These are phyloP conservation scores for Acanthoscelides obtectus DNA, from an alignment of 2,888 invertebrate genomes.

Conservation along the genomic window DNA sequence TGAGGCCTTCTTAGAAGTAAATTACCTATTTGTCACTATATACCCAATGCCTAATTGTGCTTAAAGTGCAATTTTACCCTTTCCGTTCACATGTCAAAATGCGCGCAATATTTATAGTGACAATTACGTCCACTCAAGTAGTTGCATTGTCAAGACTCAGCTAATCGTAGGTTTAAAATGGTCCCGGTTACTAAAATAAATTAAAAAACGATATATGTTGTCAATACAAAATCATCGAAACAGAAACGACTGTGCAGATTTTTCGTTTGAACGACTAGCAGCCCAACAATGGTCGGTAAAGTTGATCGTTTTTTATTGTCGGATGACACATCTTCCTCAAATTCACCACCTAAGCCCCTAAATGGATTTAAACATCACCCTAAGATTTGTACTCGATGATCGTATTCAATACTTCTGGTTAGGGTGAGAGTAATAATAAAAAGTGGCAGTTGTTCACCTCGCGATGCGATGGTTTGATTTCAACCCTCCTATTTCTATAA, in stretches of 20 bases:
- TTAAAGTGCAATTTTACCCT: slow-evolving; percentile 6
- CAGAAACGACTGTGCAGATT: slow-evolving; percentile 23
- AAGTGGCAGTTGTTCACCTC: slow-evolving; percentile 41
- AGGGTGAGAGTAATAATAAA: slow-evolving; percentile 42
- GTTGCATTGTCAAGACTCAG: not conserved
- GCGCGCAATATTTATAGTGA: not conserved
- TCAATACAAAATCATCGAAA: slow-evolving; percentile 18
- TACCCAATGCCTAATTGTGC: not conserved
- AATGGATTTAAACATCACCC: slow-evolving; percentile 41
- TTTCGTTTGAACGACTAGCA: slow-evolving; percentile 25
- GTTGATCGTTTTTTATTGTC: slow-evolving; percentile 36
- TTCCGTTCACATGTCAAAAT: slow-evolving; percentile 9
- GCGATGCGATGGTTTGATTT: slow-evolving; percentile 35
- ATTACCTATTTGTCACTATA: not conserved
- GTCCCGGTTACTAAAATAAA: slow-evolving; percentile 15
- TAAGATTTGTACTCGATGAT: slow-evolving; percentile 36
- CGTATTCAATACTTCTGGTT: slow-evolving; percentile 34
- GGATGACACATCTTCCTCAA: slow-evolving; percentile 38
- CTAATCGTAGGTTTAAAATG: not conserved
- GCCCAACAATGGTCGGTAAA: slow-evolving; percentile 28
- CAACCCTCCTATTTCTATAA: slow-evolving; percentile 35
- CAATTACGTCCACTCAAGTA: not conserved
- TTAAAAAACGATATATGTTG: slow-evolving; percentile 20
- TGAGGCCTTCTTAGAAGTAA: not conserved
- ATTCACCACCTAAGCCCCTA: slow-evolving; percentile 42